These are phyloP conservation scores for Poeciliopsis turneri DNA, from an alignment of 2,797 vertebrate genomes.

Conservation along the genomic window DNA sequence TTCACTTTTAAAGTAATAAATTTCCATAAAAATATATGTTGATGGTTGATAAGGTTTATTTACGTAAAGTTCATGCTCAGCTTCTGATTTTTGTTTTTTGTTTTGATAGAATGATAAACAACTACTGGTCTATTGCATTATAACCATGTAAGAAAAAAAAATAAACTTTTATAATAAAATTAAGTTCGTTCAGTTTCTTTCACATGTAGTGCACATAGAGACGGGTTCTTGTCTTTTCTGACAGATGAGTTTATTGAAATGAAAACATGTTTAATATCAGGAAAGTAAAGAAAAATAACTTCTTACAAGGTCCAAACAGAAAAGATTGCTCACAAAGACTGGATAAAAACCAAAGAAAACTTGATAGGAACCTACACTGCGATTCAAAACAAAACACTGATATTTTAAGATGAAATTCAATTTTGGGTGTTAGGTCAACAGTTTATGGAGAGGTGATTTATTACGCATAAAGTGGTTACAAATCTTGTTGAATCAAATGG, in stretches of 20 bases:
- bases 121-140: neutral
- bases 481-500: neutral
- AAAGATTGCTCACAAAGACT: neutral
- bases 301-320: neutral
- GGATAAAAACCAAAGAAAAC: neutral
- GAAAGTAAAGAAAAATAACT: neutral
- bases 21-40: neutral
- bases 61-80: neutral
- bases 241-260: neutral
- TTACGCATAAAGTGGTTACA: constrained; percentile 1
- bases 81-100: neutral
- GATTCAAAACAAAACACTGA: neutral
- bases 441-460: too few species aligned
- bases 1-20: neutral
- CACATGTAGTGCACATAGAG: neutral
- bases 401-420: neutral
- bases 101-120: neutral
- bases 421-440: too few species aligned
- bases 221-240: neutral
- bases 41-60: neutral
- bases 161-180: constrained; percentile 59
- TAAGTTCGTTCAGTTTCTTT: neutral
- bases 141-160: constrained; percentile 13
- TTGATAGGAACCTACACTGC: neutral
- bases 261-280: constrained; percentile 9